Evolutionary conservation across 2,113 vertebrate species (phyloP), one percentile per base, ranked within the genome.

Genomic region (Lontra canadensis): DNA sequence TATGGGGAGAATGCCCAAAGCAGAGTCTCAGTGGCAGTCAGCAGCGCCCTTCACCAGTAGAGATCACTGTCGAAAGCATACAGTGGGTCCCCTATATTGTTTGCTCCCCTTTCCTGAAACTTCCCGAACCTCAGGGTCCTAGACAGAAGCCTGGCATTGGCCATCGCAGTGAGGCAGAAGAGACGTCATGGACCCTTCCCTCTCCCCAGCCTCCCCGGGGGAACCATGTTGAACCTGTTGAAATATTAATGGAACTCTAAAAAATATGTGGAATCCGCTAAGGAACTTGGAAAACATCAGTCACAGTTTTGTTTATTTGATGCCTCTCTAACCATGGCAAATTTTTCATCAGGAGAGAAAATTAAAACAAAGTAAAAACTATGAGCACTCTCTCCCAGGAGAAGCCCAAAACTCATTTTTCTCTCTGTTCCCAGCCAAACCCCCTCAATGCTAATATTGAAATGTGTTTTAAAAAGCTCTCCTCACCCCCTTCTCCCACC

Each of bases 311-410:
- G 83, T 96, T 93, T 97, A 82, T 63, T 92, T 0, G 1, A 92
- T 79, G 83, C 39, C 83, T 96, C 59, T 83, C 87, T 97, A 95
- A 96, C 89, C 87, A 90, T 84, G 95, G 83, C 83, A 87, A 97
- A 97, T 92, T 96, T 95, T 97, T 96, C 97, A 98, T 96, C 95
- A 94, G 94, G 69, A 98, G 92, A 96, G 59, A 98, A 98, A 97
- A 97, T 94, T 97, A 98, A 97, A 97, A 97, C 95, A 96, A 95
- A 98, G 89, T 96, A 92, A 96, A 96, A 96, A 96, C 92, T 83
- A 80, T 73, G 92, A 97, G 83, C 69, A 47, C 69, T 87, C 31
- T 92, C 87, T 97, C 94, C 47, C 3, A 3, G 83, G 73, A 94
- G 85, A 97, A 88, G 55, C 39, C 29, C 55, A 36, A 71, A 96